Base-by-base conservation (phyloP, 2,113 vertebrate species). In the Periophthalmodon schlosseri region DNA sequence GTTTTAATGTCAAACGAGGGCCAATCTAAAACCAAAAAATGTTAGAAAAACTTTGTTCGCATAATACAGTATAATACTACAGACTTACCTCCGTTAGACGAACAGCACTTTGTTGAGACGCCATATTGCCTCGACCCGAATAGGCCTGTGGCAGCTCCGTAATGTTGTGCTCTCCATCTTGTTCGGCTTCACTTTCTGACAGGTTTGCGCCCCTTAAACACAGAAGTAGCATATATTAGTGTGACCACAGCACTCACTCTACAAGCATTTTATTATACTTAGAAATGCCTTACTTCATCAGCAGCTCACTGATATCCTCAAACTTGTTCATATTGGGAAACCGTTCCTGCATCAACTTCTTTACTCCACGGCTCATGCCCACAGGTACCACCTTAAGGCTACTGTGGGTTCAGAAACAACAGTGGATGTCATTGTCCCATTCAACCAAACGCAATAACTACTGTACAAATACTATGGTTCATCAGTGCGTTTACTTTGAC, bases 331-430 rank as follows among this genome's bases (percentile, higher is more conserved):
- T 96, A 90, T 98, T 96, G 67, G 97, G 97, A 70, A 96, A 96
- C 63, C 80, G 95, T 83, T 98, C 96, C 89, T 98, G 97, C 69
- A 99, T 93, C 58, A 99, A 93, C 84, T 98, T 98, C 92, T 97
- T 98, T 72, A 98, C 92, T 0, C 96, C 96, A 0, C 94, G 94
- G 84, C 97, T 99, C 77, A 96, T 94, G 0, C 97, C 97, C 61
- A 97, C 96, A 0, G 97, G 97, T 14, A 99, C 95, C 0, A 99
- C 96, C 80, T 97, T 98, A 78, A 98, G 85, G 69, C 96, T 97
- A 78, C 97, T 98, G 92, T 69, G 72, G 49, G 67, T 21, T 7
- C 34, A 5, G 34, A 69, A 76, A 9, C 0, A 44, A 11, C 11
- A 28, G 1, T 2, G 15, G 14, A 5, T 12, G 28, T 60, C 16